These are phyloP conservation scores for Australoheros facetus DNA, from an alignment of 2,797 vertebrate genomes.

Conservation along the genomic window DNA sequence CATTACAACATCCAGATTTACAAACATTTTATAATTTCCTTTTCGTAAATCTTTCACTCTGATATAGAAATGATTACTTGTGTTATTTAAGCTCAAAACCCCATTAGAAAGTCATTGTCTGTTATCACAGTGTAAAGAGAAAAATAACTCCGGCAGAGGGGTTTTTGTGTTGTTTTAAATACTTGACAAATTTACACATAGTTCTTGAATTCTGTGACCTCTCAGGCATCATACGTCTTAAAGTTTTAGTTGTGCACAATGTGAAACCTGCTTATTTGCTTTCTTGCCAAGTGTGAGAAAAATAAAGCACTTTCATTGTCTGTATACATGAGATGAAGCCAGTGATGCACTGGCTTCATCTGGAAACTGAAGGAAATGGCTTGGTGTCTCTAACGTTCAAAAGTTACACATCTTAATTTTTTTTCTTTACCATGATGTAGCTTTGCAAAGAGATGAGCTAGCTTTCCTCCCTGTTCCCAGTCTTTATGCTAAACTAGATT, in stretches of 20 bases:
- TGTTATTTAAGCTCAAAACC: slow-evolving; percentile 18
- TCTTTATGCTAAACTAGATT: not conserved
- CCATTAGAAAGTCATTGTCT: not conserved
- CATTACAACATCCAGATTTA: slow-evolving; percentile 70
- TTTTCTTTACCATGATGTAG: not conserved
- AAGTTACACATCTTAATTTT: not conserved
- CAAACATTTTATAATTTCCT: slow-evolving; percentile 43
- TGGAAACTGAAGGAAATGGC: too few species aligned
- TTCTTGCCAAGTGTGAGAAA: not conserved
- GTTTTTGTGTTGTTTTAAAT: not conserved
- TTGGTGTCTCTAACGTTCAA: not conserved
- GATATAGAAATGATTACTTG: slow-evolving; percentile 37
- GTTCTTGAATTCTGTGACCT: not conserved
- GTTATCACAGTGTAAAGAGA: not conserved
- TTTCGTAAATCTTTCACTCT: slow-evolving; percentile 16
- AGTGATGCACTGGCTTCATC: too few species aligned
- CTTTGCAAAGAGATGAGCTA: not conserved
- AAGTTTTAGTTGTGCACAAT: not conserved
- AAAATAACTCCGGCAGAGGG: not conserved
- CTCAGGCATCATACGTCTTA: not conserved
- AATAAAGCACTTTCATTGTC: not conserved
- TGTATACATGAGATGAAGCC: not conserved
- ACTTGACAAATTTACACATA: not conserved
- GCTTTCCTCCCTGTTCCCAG: not conserved
- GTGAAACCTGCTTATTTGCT: not conserved